Base-by-base conservation (phyloP, 2,113 vertebrate species). In the Cyanoliseus patagonus region DNA sequence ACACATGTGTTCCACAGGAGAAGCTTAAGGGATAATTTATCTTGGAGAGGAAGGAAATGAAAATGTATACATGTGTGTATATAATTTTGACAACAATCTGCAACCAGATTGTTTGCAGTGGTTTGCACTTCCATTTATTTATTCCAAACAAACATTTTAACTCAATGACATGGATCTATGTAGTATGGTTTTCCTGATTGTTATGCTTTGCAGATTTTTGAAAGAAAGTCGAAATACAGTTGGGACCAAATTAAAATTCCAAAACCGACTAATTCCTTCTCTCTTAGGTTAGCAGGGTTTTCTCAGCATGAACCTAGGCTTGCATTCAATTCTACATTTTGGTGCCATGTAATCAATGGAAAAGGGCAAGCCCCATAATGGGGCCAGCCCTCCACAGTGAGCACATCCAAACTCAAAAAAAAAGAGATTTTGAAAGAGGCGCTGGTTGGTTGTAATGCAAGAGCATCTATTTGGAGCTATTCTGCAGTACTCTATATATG, bases 211-310 rank as follows among this genome's bases (percentile, higher is more conserved):
- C 73, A 84, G 76, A 93, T 90, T 92, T 96, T 55, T 92, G 20
- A 90, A 88, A 94, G 51, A 63, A 93, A 78, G 73, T 66, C 88
- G 80, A 93, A 96, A 86, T 94, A 90, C 72, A 92, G 73, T 86
- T 86, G 80, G 52, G 83, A 89, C 44, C 86, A 97, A 95, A 95
- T 93, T 92, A 96, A 97, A 95, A 96, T 96, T 95, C 95, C 52
- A 62, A 86, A 96, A 62, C 74, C 1, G 0, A 85, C 92, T 94
- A 94, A 94, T 96, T 96, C 94, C 93, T 93, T 94, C 81, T 93
- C 83, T 49, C 86, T 87, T 81, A 96, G 91, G 77, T 92, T 95
- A 89, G 91, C 88, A 94, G 81, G 77, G 88, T 88, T 96, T 94
- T 94, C 94, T 94, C 96, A 96, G 94, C 92, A 84, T 95, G 95